Conservation (phyloP, 2,113 vertebrate species). For the Genyomyrus donnyi region DNA sequence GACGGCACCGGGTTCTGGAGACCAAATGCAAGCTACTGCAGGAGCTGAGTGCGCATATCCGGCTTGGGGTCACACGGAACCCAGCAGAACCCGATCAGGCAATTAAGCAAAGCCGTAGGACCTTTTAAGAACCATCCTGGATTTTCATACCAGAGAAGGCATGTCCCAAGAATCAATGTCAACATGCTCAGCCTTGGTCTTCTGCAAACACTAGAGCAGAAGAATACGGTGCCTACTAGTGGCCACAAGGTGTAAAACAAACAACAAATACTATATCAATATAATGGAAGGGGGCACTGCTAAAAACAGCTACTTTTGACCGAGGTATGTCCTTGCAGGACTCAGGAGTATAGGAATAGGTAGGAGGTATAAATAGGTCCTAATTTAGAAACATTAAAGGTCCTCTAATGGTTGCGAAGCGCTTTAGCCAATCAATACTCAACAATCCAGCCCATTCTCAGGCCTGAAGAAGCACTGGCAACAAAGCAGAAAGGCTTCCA, state of each 20-base stretch:
- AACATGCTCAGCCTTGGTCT: not conserved
- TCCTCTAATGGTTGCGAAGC: not conserved
- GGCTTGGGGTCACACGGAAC: not conserved
- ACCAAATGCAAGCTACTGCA: not conserved
- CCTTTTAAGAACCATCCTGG: not conserved
- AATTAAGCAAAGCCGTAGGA: not conserved
- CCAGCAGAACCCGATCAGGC: not conserved
- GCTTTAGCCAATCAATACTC: slow-evolving; percentile 3
- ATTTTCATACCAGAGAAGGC: not conserved
- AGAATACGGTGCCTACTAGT: not conserved
- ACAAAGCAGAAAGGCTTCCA: not conserved
- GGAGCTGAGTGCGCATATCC: not conserved
- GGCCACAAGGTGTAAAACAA: not conserved
- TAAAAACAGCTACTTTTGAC: not conserved
- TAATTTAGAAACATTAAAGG: not conserved
- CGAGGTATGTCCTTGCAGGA: not conserved
- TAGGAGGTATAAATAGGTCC: not conserved
- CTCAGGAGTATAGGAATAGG: not conserved
- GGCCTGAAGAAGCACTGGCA: not conserved
- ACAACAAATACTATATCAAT: not conserved
- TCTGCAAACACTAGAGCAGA: not conserved
- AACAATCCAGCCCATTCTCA: not conserved
- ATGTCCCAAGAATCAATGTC: not conserved
- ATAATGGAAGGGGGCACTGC: not conserved
- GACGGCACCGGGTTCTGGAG: not conserved